phyloP scores from a whole-genome alignment of 2,797 vertebrate species.

The Lophius americanus region DNA sequence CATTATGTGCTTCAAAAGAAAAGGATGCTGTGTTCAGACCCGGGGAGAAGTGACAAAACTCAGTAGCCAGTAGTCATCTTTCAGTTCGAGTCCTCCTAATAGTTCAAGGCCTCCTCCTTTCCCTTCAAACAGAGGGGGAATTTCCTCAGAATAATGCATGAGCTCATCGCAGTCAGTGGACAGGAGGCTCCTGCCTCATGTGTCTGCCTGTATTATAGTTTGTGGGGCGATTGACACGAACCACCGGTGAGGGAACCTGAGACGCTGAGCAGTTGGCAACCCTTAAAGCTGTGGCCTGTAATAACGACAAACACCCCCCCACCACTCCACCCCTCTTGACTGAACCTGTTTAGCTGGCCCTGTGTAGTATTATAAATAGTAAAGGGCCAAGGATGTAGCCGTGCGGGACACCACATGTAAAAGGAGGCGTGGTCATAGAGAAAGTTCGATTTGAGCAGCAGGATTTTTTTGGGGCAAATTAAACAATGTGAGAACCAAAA shows the following conservation, averaged over 20 bases:
- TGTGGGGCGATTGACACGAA: constrained; percentile 53
- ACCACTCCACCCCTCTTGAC: too few relatives aligned
- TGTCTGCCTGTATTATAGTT: constrained; percentile 41
- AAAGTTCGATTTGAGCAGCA: too few relatives aligned
- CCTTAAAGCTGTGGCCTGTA: constrained; percentile 39
- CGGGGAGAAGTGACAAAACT: constrained; percentile 20
- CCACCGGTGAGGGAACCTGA: constrained; percentile 52
- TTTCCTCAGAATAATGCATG: constrained; percentile 70
- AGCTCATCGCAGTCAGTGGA: constrained; percentile 53
- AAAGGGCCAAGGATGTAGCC: too few relatives aligned
- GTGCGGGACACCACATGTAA: too few relatives aligned
- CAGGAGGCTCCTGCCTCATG: constrained; percentile 55
- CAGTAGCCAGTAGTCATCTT: constrained; percentile 37
- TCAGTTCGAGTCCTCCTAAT: constrained; percentile 43
- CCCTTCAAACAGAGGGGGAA: constrained; percentile 46
- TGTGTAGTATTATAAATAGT: too few relatives aligned
- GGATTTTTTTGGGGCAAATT: too few relatives aligned
- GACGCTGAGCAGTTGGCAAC: constrained; percentile 50
- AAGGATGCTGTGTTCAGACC: constrained; percentile 12
- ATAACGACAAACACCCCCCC: constrained; percentile 46
- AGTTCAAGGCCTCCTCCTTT: constrained; percentile 41
- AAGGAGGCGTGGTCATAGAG: too few relatives aligned
- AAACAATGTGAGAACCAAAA: too few relatives aligned
- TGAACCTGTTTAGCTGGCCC: too few relatives aligned
- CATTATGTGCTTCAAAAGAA: constrained; percentile 43